Evolutionary conservation across 92 coral and sea anemone genomes (phyloP), one percentile per base, ranked within the genome.

Genomic region (Epizoanthus scotinus): DNA sequence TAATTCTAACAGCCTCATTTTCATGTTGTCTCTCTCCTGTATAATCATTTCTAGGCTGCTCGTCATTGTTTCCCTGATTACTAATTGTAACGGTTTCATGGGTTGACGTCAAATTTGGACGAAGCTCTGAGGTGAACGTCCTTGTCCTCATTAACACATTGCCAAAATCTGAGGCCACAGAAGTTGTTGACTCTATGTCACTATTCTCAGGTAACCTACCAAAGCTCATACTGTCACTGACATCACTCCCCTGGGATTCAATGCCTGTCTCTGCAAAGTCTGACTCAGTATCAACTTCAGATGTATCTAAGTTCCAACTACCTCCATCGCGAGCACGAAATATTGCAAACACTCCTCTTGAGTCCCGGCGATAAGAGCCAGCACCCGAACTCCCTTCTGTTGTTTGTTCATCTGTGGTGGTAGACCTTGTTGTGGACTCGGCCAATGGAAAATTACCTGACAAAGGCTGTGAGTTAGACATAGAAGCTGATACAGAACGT

Each of bases 261-360:
- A 80, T 70, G 0, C 82, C 77, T 0, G 89, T 78, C 6, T 71
- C 64, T 14, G 86, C 86, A 69, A 80, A 87, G 14, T 81, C 71
- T 14, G 91, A 71, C 19, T 79, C 85, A 17, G 69, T 62, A 19
- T 86, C 97, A 10, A 82, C 57, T 36, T 91, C 88, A 12, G 90
- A 78, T 2, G 87, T 85, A 17, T 93, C 91, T 19, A 93, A 57
- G 68, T 87, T 93, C 94, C 94, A 93, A 4, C 83, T 82, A 18
- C 79, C 86, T 28, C 87, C 84, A 55, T 88, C 97, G 1, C 90
- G 90, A 5, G 94, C 87, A 14, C 97, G 92, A 56, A 93, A 93
- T 12, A 93, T 80, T 38, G 94, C 94, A 77, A 93, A 79, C 3
- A 90, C 92, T 15, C 97, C 97, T 40, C 92, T 67, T 60, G 86